Base-by-base conservation (phyloP, 2,888 invertebrate genomes). In the Lutraria lutraria region DNA sequence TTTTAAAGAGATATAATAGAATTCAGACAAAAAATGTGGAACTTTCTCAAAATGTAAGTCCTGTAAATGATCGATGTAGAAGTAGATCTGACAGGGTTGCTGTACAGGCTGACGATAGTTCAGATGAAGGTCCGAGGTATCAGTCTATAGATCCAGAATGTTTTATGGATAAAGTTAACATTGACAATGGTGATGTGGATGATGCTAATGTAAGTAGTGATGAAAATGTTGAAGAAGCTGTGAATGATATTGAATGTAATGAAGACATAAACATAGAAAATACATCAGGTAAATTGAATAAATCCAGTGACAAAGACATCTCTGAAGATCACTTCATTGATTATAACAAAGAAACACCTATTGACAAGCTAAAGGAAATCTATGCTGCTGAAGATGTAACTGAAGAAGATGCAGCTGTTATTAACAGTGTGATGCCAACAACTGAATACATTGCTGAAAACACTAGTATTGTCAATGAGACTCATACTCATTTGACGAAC, bases 1-100 rank as follows among this genome's bases (percentile, higher is more conserved):
- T 83, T 29, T 60, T 91, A 54, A 91, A 91, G 54, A 87, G 29
- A 34, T 88, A 56, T 52, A 84, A 88, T 19, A 88, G 81, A 54
- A 81, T 52, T 43, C 52, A 60, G 34, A 60, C 34, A 80, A 60
- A 82, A 60, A 25, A 2, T 54, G n/a, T 29, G 0, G 10, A 16
- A 34, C 21, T n/a, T 29, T 21, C 31, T 21, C 72, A 52, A 72
- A 25, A 83, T 60, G 15, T 21, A 34, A 34, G 52, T 31, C 19
- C 52, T 43, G 34, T 25, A 25, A 52, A 13, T 13, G 15, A 0
- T 2, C 43, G 8, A 4, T 43, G 43, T 43, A 83, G 10, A 13
- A 68, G 21, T 13, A 52, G 56, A 53, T 56, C 56, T 2, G 63
- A 43, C 21, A 31, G 43, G 6, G 83, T 83, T 0, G n/a, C 25